These are phyloP conservation scores for Neodontobutis hainanensis DNA, from an alignment of 2,113 vertebrate species.

Conservation along the genomic window DNA sequence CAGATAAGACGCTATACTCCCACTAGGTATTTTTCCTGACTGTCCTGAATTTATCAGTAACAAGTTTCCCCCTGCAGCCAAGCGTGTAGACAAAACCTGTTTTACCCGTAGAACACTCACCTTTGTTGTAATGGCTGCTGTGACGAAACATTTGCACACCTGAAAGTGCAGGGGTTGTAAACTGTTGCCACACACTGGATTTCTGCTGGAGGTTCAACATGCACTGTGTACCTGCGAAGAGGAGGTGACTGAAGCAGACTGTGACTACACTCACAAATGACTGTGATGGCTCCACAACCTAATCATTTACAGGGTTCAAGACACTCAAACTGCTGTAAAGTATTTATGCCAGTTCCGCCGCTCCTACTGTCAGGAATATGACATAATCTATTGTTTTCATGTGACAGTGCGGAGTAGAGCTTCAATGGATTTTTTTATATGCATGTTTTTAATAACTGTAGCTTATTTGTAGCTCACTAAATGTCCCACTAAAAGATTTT, in stretches of 20 bases:
- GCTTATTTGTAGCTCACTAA: conserved; percentile 2
- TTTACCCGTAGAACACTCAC: conserved; percentile 16
- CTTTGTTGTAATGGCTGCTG: background rate
- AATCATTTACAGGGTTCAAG: conserved; percentile 41
- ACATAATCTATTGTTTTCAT: conserved; percentile 9
- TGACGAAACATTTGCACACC: conserved; percentile 42
- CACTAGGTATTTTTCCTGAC: background rate
- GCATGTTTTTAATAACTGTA: background rate
- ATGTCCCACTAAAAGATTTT: background rate
- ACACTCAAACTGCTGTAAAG: conserved; percentile 36
- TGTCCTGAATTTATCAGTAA: background rate
- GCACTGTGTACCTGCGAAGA: conserved; percentile 7
- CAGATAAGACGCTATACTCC: background rate
- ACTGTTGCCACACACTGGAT: conserved; percentile 58
- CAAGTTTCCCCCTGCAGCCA: background rate
- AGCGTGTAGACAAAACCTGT: conserved; percentile 28
- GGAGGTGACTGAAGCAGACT: conserved; percentile 41
- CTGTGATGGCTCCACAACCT: background rate
- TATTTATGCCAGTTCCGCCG: conserved; percentile 40
- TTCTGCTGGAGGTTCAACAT: conserved; percentile 22
- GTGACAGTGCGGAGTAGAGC: conserved; percentile 11
- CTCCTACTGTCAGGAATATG: conserved; percentile 6
- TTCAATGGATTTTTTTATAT: background rate
- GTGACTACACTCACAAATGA: background rate
- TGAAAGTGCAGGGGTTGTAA: conserved; percentile 26